Evolutionary conservation across 2,113 vertebrate genomes (phyloP).

Genomic region (Cettia cetti): DNA sequence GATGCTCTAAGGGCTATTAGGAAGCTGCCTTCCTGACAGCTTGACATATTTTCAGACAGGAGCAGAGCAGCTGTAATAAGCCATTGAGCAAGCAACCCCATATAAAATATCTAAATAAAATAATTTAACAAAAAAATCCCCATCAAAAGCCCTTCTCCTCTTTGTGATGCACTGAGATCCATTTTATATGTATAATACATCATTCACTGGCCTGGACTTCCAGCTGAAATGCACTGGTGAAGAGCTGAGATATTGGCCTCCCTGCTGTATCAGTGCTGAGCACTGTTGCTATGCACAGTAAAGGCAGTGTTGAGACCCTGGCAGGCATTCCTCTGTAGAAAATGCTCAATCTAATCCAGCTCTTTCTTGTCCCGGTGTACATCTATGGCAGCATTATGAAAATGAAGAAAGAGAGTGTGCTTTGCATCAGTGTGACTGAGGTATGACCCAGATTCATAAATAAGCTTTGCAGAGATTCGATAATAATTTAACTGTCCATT

Average conservation of each 20-base stretch:
- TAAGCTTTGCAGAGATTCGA: neutral
- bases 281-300: neutral
- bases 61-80: neutral
- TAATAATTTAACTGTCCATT: neutral
- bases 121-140: neutral
- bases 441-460: neutral
- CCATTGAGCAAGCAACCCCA: neutral
- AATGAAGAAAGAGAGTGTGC: neutral
- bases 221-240: neutral
- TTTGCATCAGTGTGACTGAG: neutral
- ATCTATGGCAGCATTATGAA: neutral
- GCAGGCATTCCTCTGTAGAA: neutral
- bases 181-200: neutral
- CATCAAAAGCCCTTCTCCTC: neutral
- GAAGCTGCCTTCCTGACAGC: slow-evolving; percentile 1
- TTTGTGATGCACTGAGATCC: neutral
- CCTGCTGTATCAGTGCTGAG: neutral
- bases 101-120: neutral
- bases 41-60: slow-evolving; percentile 1
- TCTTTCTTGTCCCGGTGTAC: neutral
- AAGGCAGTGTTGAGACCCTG: neutral
- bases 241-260: neutral
- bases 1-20: neutral
- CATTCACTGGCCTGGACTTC: neutral
- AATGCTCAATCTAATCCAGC: neutral